Evolutionary conservation across 2,888 invertebrate species (phyloP), one percentile per base, ranked within the genome.

Genomic region (Archaeoteleia sp.): DNA sequence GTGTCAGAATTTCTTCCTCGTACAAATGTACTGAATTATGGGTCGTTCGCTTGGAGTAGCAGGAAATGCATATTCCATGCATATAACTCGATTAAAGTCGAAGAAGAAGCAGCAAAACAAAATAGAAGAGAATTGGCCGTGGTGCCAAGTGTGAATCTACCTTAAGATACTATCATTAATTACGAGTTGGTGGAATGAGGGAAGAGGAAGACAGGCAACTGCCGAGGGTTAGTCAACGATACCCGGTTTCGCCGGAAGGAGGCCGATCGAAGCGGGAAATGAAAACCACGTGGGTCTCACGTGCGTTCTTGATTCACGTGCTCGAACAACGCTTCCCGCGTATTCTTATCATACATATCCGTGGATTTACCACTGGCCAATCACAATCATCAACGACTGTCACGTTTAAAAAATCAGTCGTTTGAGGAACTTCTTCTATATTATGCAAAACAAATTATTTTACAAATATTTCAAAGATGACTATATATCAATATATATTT

Each of bases 151-250:
- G 62, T 25, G 62, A 32, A 37, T 49, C 35, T 43, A 45, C 45
- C 49, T 43, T 43, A 6, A 25, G 25, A 37, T 13, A 40, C 13
- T 27, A 37, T 63, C 55, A 51, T 63, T 63, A 49, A 63, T 63
- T 62, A 62, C 13, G 32, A 10, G 32, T 4, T 2, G 12, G 14
- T 4, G 15, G 15, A 20, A 30, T 12, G 25, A 0, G 8, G 13
- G 15, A 3, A 14, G 35, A 12, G 14, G 35, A 35, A 14, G 29
- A 8, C 1, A 2, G 32, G 32, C 7, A 14, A 8, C 35, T 9
- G 35, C 7, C 9, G 13, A 32, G 3, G 7, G 32, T n/a, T n/a
- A n/a, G n/a, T n/a, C n/a, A 2, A 12, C 32, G 32, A 32, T 12
- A 10, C 37, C 48, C 14, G 43, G 25, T 42, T 42, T 12, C 12